A percentile compares a stretch with the other conserved stretches of the same genome.
These are phyloP conservation scores for Podarcis siculus DNA, from an alignment of 2,797 vertebrate species.

Conservation along the genomic window DNA sequence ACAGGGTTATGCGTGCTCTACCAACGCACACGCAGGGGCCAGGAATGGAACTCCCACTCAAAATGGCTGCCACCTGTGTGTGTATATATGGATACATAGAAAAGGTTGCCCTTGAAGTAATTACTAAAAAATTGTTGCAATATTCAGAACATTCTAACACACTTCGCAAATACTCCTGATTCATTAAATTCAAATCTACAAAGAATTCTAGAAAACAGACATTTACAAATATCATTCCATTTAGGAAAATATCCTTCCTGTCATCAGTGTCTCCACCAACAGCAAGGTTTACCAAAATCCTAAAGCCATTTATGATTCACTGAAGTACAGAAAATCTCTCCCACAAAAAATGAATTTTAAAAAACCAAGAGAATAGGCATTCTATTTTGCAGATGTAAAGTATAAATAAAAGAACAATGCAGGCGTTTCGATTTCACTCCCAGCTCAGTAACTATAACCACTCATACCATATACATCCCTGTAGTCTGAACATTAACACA, in stretches of 20 bases:
- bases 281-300: conserved; percentile 18
- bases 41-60: too few species aligned
- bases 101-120: neutral
- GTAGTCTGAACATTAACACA: neutral
- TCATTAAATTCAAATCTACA: conserved; percentile 53
- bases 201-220: conserved; percentile 4
- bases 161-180: neutral
- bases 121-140: neutral
- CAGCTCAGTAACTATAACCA: conserved; percentile 4
- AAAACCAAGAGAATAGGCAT: neutral
- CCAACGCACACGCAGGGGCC: too few species aligned
- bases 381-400: neutral
- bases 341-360: conserved; percentile 20
- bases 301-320: conserved; percentile 24
- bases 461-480: neutral
- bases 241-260: conserved; percentile 17
- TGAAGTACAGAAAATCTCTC: conserved; percentile 20
- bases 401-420: conserved; percentile 9
- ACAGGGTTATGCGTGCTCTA: too few species aligned
- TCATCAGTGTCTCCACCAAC: neutral
- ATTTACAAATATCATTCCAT: conserved; percentile 42
- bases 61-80: too few species aligned
- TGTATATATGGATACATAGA: neutral
- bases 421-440: conserved; percentile 19
- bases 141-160: neutral